A percentile compares a stretch with the other conserved stretches of the same genome.
Conservation (phyloP, 2,888 invertebrate species). For the Synanthedon formicaeformis region DNA sequence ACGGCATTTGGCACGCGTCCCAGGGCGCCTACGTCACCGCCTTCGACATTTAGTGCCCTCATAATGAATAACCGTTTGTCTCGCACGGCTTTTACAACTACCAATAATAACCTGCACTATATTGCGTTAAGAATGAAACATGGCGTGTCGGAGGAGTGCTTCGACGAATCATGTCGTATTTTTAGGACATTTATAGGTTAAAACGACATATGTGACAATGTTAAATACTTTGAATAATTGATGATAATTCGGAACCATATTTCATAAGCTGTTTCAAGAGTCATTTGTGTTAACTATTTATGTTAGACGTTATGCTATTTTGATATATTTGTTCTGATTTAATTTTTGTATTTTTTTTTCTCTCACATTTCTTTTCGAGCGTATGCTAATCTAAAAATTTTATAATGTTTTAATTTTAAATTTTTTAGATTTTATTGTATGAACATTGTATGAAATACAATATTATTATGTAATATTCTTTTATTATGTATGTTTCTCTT, state of each 20-base stretch:
- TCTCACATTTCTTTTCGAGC: too few relatives aligned
- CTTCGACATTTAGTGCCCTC: constrained; percentile 34
- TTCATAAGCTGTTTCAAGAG: background rate
- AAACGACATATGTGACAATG: background rate
- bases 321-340: too few relatives aligned
- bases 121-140: constrained; percentile 15
- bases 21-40: constrained; percentile 15
- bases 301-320: too few relatives aligned
- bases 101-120: constrained; percentile 11
- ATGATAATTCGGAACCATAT: background rate
- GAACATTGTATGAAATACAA: too few relatives aligned
- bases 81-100: constrained; percentile 13
- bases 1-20: constrained; percentile 26
- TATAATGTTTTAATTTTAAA: too few relatives aligned
- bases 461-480: too few relatives aligned
- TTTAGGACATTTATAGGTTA: constrained; percentile 12
- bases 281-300: background rate
- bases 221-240: background rate
- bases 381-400: too few relatives aligned
- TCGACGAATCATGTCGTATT: constrained; percentile 16
- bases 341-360: too few relatives aligned
- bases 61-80: constrained; percentile 32
- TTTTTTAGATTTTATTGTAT: too few relatives aligned
- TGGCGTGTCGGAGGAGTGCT: constrained; percentile 11
- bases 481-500: too few relatives aligned